phyloP scores from a whole-genome alignment of 2,888 invertebrate species.

The Smittia aterrima region DNA sequence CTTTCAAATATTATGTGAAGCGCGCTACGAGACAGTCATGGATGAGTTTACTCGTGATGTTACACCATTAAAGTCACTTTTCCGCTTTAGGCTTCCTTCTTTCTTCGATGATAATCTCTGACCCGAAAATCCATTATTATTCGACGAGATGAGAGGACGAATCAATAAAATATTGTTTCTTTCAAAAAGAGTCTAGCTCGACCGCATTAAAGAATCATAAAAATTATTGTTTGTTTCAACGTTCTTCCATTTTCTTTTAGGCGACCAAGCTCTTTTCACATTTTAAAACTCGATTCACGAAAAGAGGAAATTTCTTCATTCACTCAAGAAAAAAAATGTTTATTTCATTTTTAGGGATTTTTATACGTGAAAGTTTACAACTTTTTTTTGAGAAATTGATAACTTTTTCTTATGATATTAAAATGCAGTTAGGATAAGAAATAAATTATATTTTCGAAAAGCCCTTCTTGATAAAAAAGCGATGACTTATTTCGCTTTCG shows the following conservation, averaged over 20 bases:
- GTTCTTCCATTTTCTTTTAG: neutral
- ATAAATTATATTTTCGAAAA: too few species aligned
- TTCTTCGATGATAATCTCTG: conserved; percentile 5
- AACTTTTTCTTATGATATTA: too few species aligned
- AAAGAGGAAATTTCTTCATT: too few species aligned
- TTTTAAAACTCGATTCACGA: too few species aligned
- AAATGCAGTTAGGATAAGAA: too few species aligned
- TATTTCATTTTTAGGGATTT: neutral
- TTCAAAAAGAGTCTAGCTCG: neutral
- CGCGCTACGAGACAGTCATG: neutral
- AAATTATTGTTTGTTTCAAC: neutral
- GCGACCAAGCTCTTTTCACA: too few species aligned
- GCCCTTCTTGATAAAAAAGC: too few species aligned
- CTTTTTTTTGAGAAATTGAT: too few species aligned
- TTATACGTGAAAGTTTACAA: too few species aligned
- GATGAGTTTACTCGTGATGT: neutral
- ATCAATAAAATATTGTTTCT: neutral
- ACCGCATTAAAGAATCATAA: conserved; percentile 24
- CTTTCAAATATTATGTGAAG: neutral
- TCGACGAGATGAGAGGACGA: neutral
- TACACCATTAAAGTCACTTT: conserved; percentile 19
- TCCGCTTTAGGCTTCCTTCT: neutral
- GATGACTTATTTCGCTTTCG: too few species aligned
- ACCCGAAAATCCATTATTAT: conserved; percentile 9
- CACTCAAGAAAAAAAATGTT: neutral